phyloP scores from a whole-genome alignment of 2,888 invertebrate genomes.

The Fabriciana adippe region DNA sequence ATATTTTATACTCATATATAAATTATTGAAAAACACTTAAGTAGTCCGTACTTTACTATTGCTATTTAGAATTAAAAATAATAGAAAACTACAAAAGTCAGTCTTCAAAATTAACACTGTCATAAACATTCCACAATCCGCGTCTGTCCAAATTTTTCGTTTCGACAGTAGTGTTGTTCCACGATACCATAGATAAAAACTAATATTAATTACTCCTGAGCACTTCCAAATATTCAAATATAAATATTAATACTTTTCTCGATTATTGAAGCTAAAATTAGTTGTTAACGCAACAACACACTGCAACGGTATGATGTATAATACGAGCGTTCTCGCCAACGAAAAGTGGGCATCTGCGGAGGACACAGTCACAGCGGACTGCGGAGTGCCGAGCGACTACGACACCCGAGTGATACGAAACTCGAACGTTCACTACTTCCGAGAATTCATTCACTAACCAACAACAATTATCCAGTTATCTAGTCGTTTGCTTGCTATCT shows the following conservation, averaged over 20 bases:
- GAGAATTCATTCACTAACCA: constrained; percentile 68
- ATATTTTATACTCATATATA: neutral
- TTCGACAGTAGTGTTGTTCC: constrained; percentile 18
- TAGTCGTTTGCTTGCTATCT: constrained; percentile 52
- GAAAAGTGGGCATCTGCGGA: constrained; percentile 46
- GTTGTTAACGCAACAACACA: constrained; percentile 24
- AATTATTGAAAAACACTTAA: neutral
- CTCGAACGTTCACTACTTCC: constrained; percentile 66
- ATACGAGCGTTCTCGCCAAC: constrained; percentile 34
- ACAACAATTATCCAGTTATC: constrained; percentile 62
- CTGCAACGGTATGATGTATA: constrained; percentile 29
- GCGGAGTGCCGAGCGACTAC: constrained; percentile 44
- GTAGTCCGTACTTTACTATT: neutral
- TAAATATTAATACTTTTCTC: neutral
- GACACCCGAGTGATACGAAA: constrained; percentile 55
- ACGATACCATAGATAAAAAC: constrained; percentile 27
- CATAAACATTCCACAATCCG: constrained; percentile 11
- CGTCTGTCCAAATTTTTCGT: constrained; percentile 20
- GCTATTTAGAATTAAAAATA: constrained; percentile 1
- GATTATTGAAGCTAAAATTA: neutral
- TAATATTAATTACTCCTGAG: neutral
- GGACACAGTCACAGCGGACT: too few species aligned
- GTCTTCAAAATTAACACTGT: constrained; percentile 13
- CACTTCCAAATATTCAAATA: neutral
- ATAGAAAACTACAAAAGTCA: constrained; percentile 5